Percentiles rank a stretch among this genome's conserved stretches.
These are phyloP conservation scores for Neodiprion lecontei DNA, from an alignment of 1,140 invertebrate genomes.

Conservation along the genomic window DNA sequence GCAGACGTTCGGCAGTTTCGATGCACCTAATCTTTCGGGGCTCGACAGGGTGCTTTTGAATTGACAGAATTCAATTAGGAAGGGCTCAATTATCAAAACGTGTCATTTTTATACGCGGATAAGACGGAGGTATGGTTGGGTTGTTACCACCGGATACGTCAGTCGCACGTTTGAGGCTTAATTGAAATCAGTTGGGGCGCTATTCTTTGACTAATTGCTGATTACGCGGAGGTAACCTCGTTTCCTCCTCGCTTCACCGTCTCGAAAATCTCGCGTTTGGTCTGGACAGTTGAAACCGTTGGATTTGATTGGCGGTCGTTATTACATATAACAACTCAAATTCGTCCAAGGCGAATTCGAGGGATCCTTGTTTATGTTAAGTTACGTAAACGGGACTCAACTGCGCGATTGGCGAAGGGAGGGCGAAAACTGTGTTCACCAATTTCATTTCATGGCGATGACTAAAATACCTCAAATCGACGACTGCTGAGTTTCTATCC, in stretches of 20 bases:
- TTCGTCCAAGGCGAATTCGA: too few species aligned
- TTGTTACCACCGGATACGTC: not conserved
- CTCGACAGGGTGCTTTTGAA: too few species aligned
- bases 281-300: not conserved
- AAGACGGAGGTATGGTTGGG: too few species aligned
- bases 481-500: too few species aligned
- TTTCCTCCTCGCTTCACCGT: not conserved
- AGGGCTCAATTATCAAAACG: too few species aligned
- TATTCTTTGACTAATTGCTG: slow-evolving; percentile 1
- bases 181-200: not conserved
- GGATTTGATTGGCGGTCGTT: not conserved
- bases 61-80: too few species aligned
- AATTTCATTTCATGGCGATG: too few species aligned
- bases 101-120: too few species aligned
- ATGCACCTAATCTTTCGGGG: too few species aligned
- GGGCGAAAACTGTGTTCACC: too few species aligned
- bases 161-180: not conserved
- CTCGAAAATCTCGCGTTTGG: not conserved
- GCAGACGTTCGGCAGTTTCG: too few species aligned
- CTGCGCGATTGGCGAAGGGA: not conserved
- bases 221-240: not conserved
- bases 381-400: not conserved
- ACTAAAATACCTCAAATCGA: too few species aligned
- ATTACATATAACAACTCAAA: not conserved
- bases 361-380: not conserved